Percentiles rank a stretch among this genome's conserved stretches.
These are phyloP conservation scores for Hermodice carunculata DNA, from an alignment of 2,888 invertebrate genomes.

Conservation along the genomic window DNA sequence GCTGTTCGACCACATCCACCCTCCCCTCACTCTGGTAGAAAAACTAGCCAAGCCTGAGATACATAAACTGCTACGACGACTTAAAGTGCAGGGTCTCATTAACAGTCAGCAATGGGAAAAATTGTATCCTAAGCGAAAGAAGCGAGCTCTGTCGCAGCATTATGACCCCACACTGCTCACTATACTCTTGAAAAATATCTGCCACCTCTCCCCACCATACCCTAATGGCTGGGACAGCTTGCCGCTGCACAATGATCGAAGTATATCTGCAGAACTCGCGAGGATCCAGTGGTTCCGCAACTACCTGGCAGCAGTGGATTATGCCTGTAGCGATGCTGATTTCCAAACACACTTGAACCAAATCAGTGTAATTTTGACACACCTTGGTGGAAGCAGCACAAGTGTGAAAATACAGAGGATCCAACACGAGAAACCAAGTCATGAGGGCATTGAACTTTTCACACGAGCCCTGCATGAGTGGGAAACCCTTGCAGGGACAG, in stretches of 20 bases:
- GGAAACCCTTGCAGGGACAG: too few species aligned
- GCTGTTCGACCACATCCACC: conserved; percentile 34
- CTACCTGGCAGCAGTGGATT: not conserved
- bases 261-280: conserved; percentile 59
- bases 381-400: too few species aligned
- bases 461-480: too few species aligned
- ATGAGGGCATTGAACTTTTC: too few species aligned
- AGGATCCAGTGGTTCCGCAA: conserved; percentile 48
- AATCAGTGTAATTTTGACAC: too few species aligned
- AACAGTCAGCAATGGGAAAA: conserved; percentile 31
- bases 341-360: too few species aligned
- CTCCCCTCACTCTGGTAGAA: conserved; percentile 26
- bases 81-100: too few species aligned
- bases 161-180: conserved; percentile 53
- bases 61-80: conserved; percentile 22
- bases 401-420: too few species aligned
- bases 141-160: conserved; percentile 46
- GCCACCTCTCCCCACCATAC: conserved; percentile 61
- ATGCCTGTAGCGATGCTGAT: too few species aligned
- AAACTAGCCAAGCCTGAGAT: conserved; percentile 26
- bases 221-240: conserved; percentile 60
- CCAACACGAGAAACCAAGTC: too few species aligned
- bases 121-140: conserved; percentile 38
- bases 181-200: conserved; percentile 56
- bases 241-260: conserved; percentile 53